A percentile compares a stretch with the other conserved stretches of the same genome.
These are phyloP conservation scores for Sarcophaga rosellei DNA, from an alignment of 2,888 invertebrate species.

Conservation along the genomic window DNA sequence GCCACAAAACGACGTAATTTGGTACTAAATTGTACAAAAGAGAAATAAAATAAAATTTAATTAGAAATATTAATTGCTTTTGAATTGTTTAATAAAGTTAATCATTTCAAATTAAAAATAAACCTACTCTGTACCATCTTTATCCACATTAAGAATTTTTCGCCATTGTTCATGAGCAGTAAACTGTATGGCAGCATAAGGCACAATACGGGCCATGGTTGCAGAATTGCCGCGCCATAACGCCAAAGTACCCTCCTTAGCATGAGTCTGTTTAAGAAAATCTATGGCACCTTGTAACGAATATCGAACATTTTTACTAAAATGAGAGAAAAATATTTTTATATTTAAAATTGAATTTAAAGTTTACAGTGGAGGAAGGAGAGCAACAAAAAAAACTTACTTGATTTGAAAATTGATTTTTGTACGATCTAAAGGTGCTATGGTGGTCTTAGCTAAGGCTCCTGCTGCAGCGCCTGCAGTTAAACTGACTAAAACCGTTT, in stretches of 20 bases:
- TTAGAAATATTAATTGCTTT: background rate
- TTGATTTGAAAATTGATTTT: constrained; percentile 99
- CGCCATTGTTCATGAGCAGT: constrained; percentile 99
- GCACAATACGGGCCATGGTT: constrained; percentile 97
- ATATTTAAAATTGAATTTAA: background rate
- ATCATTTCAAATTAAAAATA: constrained; percentile 6
- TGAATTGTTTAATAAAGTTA: background rate
- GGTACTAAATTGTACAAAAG: constrained; percentile 73
- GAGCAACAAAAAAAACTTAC: constrained; percentile 77
- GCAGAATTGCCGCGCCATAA: constrained; percentile 99
- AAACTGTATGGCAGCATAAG: constrained; percentile 99
- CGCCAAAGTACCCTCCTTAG: constrained; percentile 89
- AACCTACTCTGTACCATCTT: constrained; percentile 82
- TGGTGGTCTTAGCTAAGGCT: constrained; percentile 96
- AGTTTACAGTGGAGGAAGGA: background rate
- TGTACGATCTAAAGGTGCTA: constrained; percentile 98
- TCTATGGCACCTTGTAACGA: constrained; percentile 86
- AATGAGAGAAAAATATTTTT: constrained; percentile 7
- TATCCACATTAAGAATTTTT: constrained; percentile 88
- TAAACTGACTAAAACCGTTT: constrained; percentile 89
- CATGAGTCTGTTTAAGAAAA: constrained; percentile 87
- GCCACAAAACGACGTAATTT: constrained; percentile 86
- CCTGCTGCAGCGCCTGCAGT: constrained; percentile 96
- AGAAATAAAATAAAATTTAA: constrained; percentile 12
- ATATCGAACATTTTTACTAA: constrained; percentile 86